Evolutionary conservation across 2,888 invertebrate genomes (phyloP), one percentile per base, ranked within the genome.

Genomic region (Dynastes maya): DNA sequence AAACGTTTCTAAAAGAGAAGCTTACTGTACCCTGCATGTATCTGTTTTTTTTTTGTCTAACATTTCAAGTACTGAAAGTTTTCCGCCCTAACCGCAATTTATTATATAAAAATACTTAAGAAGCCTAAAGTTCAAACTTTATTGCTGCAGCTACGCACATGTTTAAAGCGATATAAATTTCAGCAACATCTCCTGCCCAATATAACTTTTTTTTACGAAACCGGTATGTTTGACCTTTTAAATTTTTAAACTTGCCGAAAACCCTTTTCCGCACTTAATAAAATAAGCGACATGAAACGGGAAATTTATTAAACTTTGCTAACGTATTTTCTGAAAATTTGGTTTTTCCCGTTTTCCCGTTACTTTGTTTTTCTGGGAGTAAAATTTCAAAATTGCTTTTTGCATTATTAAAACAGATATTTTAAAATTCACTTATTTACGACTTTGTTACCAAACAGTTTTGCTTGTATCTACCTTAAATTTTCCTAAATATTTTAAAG

Each of bases 181-280:
- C 27, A 16, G 0, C n/a, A 16, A 58, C 58, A 16, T 16, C 13
- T 9, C 22, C 22, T 29, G 0, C 61, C 29, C 13, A n/a, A 27
- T 58, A 71, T 16, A 55, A 70, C 53, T 16, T 29, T 53, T 71
- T 40, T 71, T 5, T 16, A n/a, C 22, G 37, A n/a, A 58, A 27
- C 71, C 51, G 27, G 13, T 49, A 70, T 29, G 49, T 51, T 37
- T 71, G 11, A 71, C 29, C 16, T 27, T 37, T 71, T 37, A 53
- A 55, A 58, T 71, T 71, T 71, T 55, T 55, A 71, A 71, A 71
- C 55, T 58, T 67, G 8, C 45, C 40, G 37, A 16, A 32, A 32
- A 71, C 55, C 58, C 71, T 55, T 37, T 71, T 71, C 32, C 58
- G 37, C 71, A 71, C 37, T 55, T 58, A 71, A 55, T 71, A 71